These are phyloP conservation scores for Pristis pectinata DNA, from an alignment of 2,797 vertebrate species.

Conservation along the genomic window DNA sequence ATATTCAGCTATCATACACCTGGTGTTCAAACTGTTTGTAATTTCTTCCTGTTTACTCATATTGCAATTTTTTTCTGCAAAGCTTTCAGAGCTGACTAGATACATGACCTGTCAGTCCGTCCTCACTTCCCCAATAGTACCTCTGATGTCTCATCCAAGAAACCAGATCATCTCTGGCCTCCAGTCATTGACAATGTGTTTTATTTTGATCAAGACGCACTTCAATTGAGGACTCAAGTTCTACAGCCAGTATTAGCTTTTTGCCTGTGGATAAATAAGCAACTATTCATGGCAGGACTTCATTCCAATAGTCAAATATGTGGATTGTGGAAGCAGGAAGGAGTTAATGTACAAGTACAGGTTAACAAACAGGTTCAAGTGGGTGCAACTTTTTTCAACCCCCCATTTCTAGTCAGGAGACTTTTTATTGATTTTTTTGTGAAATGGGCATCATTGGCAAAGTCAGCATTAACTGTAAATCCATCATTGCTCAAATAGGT, in stretches of 20 bases:
- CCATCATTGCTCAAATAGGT: no score
- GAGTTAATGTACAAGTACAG: background rate
- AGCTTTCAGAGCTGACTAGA: background rate
- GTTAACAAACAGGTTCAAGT: background rate
- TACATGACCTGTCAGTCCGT: background rate
- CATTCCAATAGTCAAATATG: background rate
- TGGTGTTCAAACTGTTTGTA: background rate
- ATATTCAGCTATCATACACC: background rate
- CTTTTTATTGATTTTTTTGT: background rate
- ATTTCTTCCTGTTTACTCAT: background rate
- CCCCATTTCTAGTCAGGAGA: background rate
- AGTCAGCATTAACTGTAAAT: no score
- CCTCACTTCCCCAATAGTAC: background rate
- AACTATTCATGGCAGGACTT: no score
- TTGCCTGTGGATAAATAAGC: background rate
- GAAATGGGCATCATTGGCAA: no score
- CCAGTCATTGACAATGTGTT: background rate
- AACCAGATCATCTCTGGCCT: background rate
- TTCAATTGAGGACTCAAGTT: background rate
- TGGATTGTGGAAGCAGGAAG: background rate
- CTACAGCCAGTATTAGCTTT: background rate
- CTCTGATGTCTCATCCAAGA: background rate
- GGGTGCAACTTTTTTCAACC: background rate
- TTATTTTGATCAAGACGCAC: background rate
- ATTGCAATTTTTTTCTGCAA: background rate